Conservation (phyloP, 2,888 invertebrate species). For the Abrostola tripartita region DNA sequence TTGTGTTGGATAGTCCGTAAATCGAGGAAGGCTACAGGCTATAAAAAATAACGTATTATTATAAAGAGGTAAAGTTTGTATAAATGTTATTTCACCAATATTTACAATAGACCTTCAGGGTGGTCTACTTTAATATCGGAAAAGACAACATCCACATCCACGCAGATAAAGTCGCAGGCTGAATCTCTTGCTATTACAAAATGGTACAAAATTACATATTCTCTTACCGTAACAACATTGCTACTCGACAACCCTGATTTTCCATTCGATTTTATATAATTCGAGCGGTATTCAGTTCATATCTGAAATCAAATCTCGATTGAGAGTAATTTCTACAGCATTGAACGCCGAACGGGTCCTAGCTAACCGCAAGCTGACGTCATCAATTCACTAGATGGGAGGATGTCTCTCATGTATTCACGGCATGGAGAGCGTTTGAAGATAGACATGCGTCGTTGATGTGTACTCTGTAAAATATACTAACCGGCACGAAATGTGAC, state of each 20-base stretch:
- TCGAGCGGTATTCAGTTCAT: conserved; percentile 5
- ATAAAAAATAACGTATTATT: too few species aligned
- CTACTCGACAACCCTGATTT: conserved; percentile 10
- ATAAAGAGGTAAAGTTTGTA: too few species aligned
- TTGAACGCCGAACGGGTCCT: conserved; percentile 3
- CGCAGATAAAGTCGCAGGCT: too few species aligned
- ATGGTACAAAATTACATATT: conserved; percentile 10
- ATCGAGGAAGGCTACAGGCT: too few species aligned
- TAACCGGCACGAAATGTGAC: background rate
- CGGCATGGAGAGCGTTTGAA: conserved; percentile 4
- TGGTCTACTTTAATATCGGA: too few species aligned
- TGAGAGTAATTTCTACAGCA: conserved; percentile 22
- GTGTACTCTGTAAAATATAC: conserved; percentile 2
- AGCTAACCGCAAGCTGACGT: conserved; percentile 15
- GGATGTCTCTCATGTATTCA: conserved; percentile 7
- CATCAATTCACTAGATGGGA: conserved; percentile 6
- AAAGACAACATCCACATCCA: too few species aligned
- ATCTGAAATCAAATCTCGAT: conserved; percentile 33
- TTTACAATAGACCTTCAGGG: too few species aligned
- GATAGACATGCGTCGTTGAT: conserved; percentile 6
- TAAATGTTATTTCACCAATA: too few species aligned
- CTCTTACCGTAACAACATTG: conserved; percentile 10
- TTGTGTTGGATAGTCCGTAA: too few species aligned
- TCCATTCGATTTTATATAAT: conserved; percentile 1
- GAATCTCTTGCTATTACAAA: too few species aligned